A percentile compares a stretch with the other conserved stretches of the same genome.
phyloP scores from a whole-genome alignment of 2,113 vertebrate genomes.

The Limnothrissa miodon region DNA sequence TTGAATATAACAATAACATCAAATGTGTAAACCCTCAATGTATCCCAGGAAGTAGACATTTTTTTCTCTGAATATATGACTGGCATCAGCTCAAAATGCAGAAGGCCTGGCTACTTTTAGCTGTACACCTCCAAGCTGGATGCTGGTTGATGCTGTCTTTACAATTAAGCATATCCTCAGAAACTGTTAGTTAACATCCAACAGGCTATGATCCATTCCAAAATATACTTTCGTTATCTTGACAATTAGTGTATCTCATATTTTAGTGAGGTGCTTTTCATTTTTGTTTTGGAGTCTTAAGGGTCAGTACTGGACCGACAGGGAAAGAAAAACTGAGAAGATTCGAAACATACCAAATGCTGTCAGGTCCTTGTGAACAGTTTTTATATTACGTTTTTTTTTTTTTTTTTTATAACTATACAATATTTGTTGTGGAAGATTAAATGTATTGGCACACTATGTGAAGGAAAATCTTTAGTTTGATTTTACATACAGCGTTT shows the following conservation, averaged over 20 bases:
- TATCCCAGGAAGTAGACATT: not conserved
- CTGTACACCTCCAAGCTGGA: not conserved
- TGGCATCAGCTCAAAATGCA: not conserved
- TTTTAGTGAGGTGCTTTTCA: not conserved
- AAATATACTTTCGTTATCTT: no score
- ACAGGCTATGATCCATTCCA: not conserved
- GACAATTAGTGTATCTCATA: not conserved
- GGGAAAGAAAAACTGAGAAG: not conserved
- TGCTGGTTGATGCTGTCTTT: not conserved
- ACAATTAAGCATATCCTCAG: not conserved
- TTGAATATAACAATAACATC: not conserved
- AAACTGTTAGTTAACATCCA: not conserved
- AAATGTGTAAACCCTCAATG: not conserved
- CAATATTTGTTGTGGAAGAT: not conserved
- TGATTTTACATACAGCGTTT: no score
- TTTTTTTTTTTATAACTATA: no score
- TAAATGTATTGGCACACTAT: not conserved
- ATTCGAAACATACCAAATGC: not conserved
- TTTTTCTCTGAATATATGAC: not conserved
- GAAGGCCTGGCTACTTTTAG: not conserved
- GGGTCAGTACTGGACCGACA: not conserved
- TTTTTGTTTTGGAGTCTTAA: not conserved
- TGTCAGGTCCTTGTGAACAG: not conserved
- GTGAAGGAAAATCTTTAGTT: not conserved
- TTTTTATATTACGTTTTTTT: no score